These are phyloP conservation scores for Ashinkailepas kermadecensis DNA, from an alignment of 2,888 invertebrate genomes.

Conservation along the genomic window DNA sequence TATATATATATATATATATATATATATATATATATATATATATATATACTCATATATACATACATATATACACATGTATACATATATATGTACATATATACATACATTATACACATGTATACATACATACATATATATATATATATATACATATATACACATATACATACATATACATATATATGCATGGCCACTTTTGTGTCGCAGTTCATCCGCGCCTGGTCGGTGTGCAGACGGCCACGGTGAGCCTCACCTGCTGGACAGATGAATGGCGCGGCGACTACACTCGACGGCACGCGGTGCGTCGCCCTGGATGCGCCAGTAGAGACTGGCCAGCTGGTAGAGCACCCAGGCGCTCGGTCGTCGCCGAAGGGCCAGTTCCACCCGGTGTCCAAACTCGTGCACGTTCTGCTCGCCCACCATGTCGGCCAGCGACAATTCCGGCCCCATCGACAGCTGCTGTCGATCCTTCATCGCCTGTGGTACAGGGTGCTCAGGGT, in stretches of 20 bases:
- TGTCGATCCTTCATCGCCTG: slow-evolving; percentile 28
- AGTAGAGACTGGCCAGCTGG: slow-evolving; percentile 69
- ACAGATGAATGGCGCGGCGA: slow-evolving; percentile 63
- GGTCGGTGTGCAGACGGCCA: no score
- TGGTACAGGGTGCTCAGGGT: not conserved
- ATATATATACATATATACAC: no score
- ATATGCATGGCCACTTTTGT: no score
- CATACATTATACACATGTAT: no score
- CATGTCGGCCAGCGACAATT: slow-evolving; percentile 17
- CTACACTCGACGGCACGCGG: slow-evolving; percentile 72
- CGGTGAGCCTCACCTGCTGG: slow-evolving; percentile 52
- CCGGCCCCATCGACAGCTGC: slow-evolving; percentile 24
- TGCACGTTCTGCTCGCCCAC: slow-evolving; percentile 38
- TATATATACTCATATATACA: no score
- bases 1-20: no score
- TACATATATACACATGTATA: no score
- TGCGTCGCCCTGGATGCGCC: slow-evolving; percentile 65
- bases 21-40: no score
- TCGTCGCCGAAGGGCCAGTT: slow-evolving; percentile 56
- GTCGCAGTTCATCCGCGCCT: no score
- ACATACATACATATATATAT: no score
- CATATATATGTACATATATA: no score
- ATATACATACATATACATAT: no score
- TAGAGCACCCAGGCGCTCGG: slow-evolving; percentile 69
- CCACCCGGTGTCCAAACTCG: slow-evolving; percentile 56